Percentiles rank a stretch among this genome's conserved stretches.
phyloP scores from a whole-genome alignment of 2,888 invertebrate genomes.

The Ichneumon xanthorius region DNA sequence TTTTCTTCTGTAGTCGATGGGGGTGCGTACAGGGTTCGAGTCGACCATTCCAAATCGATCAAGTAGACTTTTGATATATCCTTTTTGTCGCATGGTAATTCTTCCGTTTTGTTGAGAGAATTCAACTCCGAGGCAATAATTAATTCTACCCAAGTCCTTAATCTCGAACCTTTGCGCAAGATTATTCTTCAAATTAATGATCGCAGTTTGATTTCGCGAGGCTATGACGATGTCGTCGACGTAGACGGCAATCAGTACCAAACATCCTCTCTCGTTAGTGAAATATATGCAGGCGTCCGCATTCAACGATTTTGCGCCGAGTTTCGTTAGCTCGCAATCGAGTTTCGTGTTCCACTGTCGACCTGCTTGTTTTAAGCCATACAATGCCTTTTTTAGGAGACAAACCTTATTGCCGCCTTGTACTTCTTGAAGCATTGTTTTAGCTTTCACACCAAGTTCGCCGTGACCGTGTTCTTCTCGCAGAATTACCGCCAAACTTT shows the following conservation, averaged over 20 bases:
- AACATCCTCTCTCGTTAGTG: constrained; percentile 28
- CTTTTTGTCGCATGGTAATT: constrained; percentile 49
- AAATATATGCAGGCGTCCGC: constrained; percentile 61
- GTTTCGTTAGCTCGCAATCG: constrained; percentile 23
- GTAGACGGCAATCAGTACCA: constrained; percentile 54
- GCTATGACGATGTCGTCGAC: constrained; percentile 65
- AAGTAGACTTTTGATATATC: constrained; percentile 31
- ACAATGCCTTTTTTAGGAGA: constrained; percentile 69
- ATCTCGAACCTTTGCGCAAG: constrained; percentile 50
- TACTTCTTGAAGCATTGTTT: constrained; percentile 50
- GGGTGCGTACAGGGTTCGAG: constrained; percentile 31
- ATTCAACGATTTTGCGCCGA: constrained; percentile 41
- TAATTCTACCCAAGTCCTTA: constrained; percentile 36
- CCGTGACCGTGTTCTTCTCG: constrained; percentile 10
- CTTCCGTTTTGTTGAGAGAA: constrained; percentile 47
- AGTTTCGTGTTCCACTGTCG: constrained; percentile 66
- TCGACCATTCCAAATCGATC: constrained; percentile 41
- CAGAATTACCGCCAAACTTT: constrained; percentile 15
- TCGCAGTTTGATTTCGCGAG: constrained; percentile 29
- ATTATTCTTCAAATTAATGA: constrained; percentile 1
- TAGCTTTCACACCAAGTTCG: constrained; percentile 35
- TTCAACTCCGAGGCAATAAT: constrained; percentile 64
- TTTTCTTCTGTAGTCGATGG: constrained; percentile 17
- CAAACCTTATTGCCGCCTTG: constrained; percentile 65
- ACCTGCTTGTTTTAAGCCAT: constrained; percentile 69